Evolutionary conservation across 2,113 vertebrate genomes (phyloP), one percentile per base, ranked within the genome.

Genomic region (Gambusia holbrooki): DNA sequence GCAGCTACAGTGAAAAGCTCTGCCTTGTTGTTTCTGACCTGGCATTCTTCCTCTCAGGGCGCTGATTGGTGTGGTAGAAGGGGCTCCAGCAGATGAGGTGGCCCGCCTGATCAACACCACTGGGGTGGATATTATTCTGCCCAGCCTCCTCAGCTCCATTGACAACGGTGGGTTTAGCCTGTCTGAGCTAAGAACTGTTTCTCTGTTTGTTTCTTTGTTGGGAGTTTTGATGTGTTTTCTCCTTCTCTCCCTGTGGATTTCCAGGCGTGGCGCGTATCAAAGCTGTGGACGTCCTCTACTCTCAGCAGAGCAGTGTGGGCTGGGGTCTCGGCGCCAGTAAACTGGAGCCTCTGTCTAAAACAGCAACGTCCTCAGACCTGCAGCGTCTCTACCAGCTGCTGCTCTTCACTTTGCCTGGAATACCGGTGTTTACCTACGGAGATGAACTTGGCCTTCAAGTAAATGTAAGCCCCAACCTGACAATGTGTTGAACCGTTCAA

Each of bases 361-460:
- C 15, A 0, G 76, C 93, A 4, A 15, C 0, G 0, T 77, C 90
- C 0, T 33, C 82, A 0, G 82, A 58, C 0, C 83, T 96, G 4
- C 83, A 93, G 8, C 93, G 87, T 0, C 94, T 97, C 0, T 95
- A 95, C 84, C 95, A 97, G 40, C 87, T 96, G 62, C 90, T 98
- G 66, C 81, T 97, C 10, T 96, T 97, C 80, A 96, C 96, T 1
- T 82, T 97, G 61, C 96, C 95, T 0, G 96, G 96, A 30, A 97
- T 96, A 0, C 96, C 97, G 0, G 89, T 97, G 62, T 96, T 96
- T 48, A 95, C 82, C 58, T 96, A 94, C 0, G 97, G 97, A 3
- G 96, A 97, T 11, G 96, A 97, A 84, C 94, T 97, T 1, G 96
- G 96, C 32, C 91, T 97, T 17, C 45, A 62, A 19, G 14, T 0